Conservation (phyloP, 2,113 vertebrate genomes). For the Forbesichthys agassizii region DNA sequence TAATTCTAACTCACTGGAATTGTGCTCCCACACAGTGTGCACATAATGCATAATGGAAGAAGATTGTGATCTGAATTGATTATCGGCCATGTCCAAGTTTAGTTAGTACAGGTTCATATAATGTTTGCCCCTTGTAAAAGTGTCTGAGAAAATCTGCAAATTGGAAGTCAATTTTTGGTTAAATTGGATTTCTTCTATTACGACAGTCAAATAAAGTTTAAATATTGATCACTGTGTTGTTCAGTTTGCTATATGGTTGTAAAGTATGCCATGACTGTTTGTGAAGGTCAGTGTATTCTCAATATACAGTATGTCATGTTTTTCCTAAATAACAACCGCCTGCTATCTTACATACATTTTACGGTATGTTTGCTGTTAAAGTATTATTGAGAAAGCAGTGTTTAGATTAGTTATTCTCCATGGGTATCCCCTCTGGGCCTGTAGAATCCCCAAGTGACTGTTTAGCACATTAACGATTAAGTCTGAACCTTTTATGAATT, state of each 20-base stretch:
- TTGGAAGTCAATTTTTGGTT: neutral
- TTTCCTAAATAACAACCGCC: slow-evolving; percentile 58
- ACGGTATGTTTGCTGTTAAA: slow-evolving; percentile 13
- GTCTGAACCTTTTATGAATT: slow-evolving; percentile 19
- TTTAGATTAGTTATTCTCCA: slow-evolving; percentile 60
- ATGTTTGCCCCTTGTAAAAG: neutral
- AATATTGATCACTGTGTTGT: no score
- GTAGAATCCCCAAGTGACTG: slow-evolving; percentile 12
- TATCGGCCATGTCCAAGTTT: neutral
- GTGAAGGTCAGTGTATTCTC: slow-evolving; percentile 32
- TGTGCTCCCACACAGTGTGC: slow-evolving; percentile 13
- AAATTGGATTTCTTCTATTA: neutral
- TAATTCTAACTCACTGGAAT: neutral
- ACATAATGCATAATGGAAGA: slow-evolving; percentile 11
- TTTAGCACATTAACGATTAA: slow-evolving; percentile 54
- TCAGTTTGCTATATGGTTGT: neutral
- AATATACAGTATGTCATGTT: slow-evolving; percentile 39
- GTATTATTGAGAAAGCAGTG: no score
- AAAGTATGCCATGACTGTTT: slow-evolving; percentile 20
- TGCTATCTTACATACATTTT: slow-evolving; percentile 28
- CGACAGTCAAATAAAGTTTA: no score
- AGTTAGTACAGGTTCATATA: neutral
- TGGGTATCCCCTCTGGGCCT: slow-evolving; percentile 33
- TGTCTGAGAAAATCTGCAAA: neutral
- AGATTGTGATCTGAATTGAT: neutral